A percentile compares a stretch with the other conserved stretches of the same genome.
Evolutionary conservation across 2,113 vertebrate genomes (phyloP).

Genomic region (Leiothrix lutea): DNA sequence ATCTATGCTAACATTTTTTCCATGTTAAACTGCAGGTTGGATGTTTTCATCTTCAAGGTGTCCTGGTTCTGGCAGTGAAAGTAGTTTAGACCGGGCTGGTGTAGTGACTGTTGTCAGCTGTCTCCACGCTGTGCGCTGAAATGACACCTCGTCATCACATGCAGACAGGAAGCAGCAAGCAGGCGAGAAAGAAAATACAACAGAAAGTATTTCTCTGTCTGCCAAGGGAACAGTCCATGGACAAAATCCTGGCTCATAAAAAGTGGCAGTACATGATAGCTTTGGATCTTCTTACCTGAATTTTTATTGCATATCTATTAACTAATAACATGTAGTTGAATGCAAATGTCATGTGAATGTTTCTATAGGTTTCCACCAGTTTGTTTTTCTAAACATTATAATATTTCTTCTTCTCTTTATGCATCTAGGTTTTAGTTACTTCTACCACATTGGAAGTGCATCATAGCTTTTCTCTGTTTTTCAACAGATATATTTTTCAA

Average conservation of each 20-base stretch:
- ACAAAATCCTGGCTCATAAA: conserved; percentile 11
- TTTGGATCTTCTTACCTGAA: background rate
- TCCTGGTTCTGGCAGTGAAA: background rate
- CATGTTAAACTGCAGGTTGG: background rate
- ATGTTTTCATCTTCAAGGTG: background rate
- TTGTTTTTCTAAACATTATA: background rate
- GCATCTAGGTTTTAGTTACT: background rate
- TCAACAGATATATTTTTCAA: background rate
- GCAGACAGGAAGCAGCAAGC: conserved; percentile 46
- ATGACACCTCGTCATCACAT: conserved; percentile 36
- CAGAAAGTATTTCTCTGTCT: conserved; percentile 17
- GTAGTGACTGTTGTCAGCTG: conserved; percentile 39
- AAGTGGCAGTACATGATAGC: background rate
- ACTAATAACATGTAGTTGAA: background rate
- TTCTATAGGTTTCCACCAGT: background rate
- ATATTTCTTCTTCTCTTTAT: background rate
- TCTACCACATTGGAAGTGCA: background rate
- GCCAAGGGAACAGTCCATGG: conserved; percentile 9
- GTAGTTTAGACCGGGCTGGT: background rate
- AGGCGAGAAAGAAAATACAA: conserved; percentile 41
- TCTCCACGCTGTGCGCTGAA: background rate
- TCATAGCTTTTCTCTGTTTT: background rate
- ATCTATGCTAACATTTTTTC: background rate
- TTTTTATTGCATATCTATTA: background rate
- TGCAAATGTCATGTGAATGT: background rate